Base-by-base conservation (phyloP, 1,140 invertebrate species). In the Chionoecetes opilio region DNA sequence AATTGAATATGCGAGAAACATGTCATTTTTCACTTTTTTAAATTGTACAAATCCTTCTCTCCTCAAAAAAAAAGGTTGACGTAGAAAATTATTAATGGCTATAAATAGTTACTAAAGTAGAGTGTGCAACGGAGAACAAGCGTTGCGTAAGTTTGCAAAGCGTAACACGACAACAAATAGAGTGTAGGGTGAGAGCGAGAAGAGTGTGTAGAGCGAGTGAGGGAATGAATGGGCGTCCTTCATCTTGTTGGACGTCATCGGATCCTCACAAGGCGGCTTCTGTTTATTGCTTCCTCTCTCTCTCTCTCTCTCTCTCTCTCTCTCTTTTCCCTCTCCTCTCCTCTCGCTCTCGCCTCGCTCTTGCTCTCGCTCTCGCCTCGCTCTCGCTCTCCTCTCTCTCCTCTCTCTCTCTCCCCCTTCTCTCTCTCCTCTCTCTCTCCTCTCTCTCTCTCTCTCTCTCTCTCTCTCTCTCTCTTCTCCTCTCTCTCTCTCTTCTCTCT, bases 401-500 rank as follows among this genome's bases (percentile, higher is more conserved):
- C 82, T 34, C 32, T 34, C 82, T 29, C 5, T 29, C 8, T 29
- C 5, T 84, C 82, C n/a, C 5, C 26, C 82, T n/a, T 8, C 26
- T 29, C 5, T 26, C n/a, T 34, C 8, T 84, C 82, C 82, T 84
- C 32, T 84, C 32, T 26, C 32, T 84, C 26, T 26, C 32, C 26
- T 34, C 84, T 86, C 29, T 37, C 35, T 29, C 14, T 86, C 14
- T 31, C 9, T 31, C 84, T 86, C 17, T 86, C 29, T 37, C 84
- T 86, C 26, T 37, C 29, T 86, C 26, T 37, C 35, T 37, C 35
- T 37, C 82, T 8, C 32, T 84, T 26, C 26, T 84, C 26, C 82
- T 84, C 82, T 26, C 82, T 84, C 82, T 84, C 82, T 84, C 82
- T 84, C 82, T 84, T 6, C n/a, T n/a, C n/a, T n/a, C n/a, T n/a